Conservation (phyloP, 2,888 invertebrate species). For the Yponomeuta evonymella region DNA sequence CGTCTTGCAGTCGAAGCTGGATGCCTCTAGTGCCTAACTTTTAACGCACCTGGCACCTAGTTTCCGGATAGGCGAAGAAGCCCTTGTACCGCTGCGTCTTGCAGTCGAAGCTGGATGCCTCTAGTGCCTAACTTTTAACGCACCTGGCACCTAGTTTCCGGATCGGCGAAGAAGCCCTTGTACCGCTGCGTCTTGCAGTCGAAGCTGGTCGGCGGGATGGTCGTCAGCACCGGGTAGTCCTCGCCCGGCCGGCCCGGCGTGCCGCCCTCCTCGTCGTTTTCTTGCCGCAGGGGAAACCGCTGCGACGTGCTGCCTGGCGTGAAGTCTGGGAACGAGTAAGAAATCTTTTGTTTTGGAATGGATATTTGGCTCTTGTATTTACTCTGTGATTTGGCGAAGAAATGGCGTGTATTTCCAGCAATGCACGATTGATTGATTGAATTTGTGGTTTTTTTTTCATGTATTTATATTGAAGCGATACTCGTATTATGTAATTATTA, state of each 20-base stretch:
- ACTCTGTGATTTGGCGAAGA: too few relatives aligned
- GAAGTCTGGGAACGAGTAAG: constrained; percentile 34
- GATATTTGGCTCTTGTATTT: too few relatives aligned
- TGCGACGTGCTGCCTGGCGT: constrained; percentile 49
- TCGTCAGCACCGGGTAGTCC: constrained; percentile 87
- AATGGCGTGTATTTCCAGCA: too few relatives aligned
- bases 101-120: constrained; percentile 84
- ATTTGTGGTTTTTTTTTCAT: too few relatives aligned
- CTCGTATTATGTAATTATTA: too few relatives aligned
- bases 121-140: constrained; percentile 27
- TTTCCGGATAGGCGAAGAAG: constrained; percentile 92
- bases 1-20: constrained; percentile 86
- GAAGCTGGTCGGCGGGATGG: constrained; percentile 86
- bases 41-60: constrained; percentile 84
- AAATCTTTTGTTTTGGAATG: background rate
- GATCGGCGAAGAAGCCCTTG: constrained; percentile 93
- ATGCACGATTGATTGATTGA: too few relatives aligned
- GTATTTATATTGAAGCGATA: too few relatives aligned
- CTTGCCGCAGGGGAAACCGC: constrained; percentile 53
- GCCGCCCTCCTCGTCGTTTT: constrained; percentile 75
- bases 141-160: constrained; percentile 90
- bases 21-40: constrained; percentile 49
- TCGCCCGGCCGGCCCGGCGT: constrained; percentile 82
- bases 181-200: constrained; percentile 90
- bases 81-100: constrained; percentile 92